These are phyloP conservation scores for Promerops cafer DNA, from an alignment of 2,113 vertebrate genomes.

Conservation along the genomic window DNA sequence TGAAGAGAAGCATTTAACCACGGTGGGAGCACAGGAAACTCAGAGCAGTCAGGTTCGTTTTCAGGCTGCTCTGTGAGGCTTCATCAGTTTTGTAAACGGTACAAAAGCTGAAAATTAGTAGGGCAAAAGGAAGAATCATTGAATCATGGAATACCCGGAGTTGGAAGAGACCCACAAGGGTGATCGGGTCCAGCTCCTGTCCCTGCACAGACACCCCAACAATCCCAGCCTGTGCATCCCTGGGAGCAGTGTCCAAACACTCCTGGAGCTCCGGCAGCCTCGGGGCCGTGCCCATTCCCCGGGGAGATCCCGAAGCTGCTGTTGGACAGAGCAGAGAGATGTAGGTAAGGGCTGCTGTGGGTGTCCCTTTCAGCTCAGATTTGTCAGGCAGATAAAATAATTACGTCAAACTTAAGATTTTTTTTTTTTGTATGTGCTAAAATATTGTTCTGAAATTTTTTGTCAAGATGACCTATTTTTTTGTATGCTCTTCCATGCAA, in stretches of 20 bases:
- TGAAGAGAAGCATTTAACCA: background rate
- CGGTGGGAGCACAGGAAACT: background rate
- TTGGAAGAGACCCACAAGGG: background rate
- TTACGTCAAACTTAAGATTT: background rate
- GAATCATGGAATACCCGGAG: no score
- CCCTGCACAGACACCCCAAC: no score
- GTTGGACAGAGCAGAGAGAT: background rate
- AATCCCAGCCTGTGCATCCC: no score
- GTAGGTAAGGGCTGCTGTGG: background rate
- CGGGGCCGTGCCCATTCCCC: accelerated
- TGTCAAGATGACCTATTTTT: background rate
- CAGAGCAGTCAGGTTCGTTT: background rate
- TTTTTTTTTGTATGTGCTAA: background rate
- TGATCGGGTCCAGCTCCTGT: background rate
- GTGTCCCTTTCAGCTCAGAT: background rate
- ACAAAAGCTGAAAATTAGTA: background rate
- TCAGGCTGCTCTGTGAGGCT: background rate
- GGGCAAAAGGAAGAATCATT: background rate
- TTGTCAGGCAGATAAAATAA: background rate
- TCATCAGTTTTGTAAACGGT: background rate
- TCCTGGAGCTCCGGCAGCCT: background rate
- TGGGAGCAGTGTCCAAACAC: accelerated
- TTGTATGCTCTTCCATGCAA: background rate
- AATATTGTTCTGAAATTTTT: background rate
- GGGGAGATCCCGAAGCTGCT: background rate